Conservation (phyloP, 2,797 vertebrate genomes). For the Sphenodon punctatus region DNA sequence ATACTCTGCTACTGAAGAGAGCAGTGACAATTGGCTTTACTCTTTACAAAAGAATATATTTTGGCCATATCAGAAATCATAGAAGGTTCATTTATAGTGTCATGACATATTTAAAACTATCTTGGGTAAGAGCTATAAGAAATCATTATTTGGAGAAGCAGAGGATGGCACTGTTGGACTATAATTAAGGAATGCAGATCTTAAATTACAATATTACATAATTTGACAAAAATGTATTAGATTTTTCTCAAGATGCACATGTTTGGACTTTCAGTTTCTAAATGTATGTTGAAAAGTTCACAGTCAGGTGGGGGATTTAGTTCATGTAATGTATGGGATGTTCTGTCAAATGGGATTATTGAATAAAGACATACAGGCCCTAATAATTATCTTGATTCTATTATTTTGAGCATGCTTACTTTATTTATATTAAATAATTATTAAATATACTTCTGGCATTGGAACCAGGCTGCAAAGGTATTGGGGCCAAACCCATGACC, state of each 20-base stretch:
- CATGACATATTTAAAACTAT: neutral
- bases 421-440: neutral
- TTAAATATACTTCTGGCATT: neutral
- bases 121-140: neutral
- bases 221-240: slow-evolving; percentile 24
- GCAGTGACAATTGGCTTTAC: neutral
- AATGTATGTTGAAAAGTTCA: slow-evolving; percentile 7
- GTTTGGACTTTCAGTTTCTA: neutral
- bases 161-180: slow-evolving; percentile 70
- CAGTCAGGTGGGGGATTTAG: neutral
- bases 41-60: neutral
- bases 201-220: slow-evolving; percentile 14
- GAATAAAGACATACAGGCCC: slow-evolving; percentile 8
- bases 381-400: neutral
- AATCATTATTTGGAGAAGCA: slow-evolving; percentile 53
- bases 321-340: neutral
- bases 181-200: slow-evolving; percentile 36
- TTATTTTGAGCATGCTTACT: neutral
- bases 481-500: too few relatives aligned
- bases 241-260: neutral
- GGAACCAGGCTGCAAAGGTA: neutral
- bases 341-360: neutral
- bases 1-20: neutral
- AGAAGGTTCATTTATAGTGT: neutral
- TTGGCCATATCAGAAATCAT: neutral